A percentile compares a stretch with the other conserved stretches of the same genome.
phyloP scores from a whole-genome alignment of 1,140 invertebrate genomes.

The Nasonia vitripennis region DNA sequence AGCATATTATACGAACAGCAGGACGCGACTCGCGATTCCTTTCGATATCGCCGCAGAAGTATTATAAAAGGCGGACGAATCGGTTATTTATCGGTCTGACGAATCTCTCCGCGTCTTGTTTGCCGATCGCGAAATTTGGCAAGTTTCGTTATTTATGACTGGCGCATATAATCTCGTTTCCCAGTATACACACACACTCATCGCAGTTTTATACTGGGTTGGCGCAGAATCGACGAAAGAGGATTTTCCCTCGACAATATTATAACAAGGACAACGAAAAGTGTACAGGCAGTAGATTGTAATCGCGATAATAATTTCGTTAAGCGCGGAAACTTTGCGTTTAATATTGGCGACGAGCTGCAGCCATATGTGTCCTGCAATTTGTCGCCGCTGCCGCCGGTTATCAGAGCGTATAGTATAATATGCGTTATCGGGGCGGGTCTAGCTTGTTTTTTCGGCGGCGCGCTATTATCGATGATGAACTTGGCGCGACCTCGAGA shows the following conservation, averaged over 20 bases:
- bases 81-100: conserved; percentile 42
- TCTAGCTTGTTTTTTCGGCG: conserved; percentile 73
- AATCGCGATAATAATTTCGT: too few relatives aligned
- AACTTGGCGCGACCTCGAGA: conserved; percentile 71
- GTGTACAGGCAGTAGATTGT: too few relatives aligned
- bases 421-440: conserved; percentile 67
- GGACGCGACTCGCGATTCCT: neutral
- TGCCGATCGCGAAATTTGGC: conserved; percentile 48
- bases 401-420: conserved; percentile 25
- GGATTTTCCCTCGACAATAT: neutral
- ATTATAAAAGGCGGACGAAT: neutral
- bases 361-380: conserved; percentile 37
- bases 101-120: conserved; percentile 22
- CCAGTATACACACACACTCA: too few relatives aligned
- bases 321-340: too few relatives aligned
- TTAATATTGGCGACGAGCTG: neutral
- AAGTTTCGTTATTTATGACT: conserved; percentile 51
- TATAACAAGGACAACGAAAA: neutral
- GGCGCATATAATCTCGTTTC: conserved; percentile 43
- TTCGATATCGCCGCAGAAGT: conserved; percentile 8
- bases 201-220: too few relatives aligned
- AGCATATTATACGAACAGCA: too few relatives aligned
- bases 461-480: conserved; percentile 73
- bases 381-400: neutral
- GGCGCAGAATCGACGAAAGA: too few relatives aligned